Base-by-base conservation (phyloP, 2,797 vertebrate species). In the Myotis vivesi region DNA sequence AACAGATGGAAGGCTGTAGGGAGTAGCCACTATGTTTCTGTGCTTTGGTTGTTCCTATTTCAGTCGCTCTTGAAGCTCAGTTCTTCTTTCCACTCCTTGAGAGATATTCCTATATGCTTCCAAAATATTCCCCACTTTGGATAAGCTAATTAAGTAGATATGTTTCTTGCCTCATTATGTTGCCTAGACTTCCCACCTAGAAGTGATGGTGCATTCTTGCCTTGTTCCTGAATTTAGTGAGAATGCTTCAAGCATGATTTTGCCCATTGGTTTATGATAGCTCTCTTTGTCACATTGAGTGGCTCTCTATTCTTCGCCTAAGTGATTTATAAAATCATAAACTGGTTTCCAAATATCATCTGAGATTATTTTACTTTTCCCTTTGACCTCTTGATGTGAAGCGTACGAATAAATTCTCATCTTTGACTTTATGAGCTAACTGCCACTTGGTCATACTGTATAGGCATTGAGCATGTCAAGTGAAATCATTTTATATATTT, bases 261-360 rank as follows among this genome's bases (percentile, higher is more conserved):
- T 77, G 41, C 6, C 11, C 7, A 17, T 55, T 53, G 55, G 30
- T 69, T 55, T 68, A 44, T 85, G 36, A 36, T n/a, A 55, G 4
- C 2, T 93, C 0, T 91, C 17, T 81, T 87, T 91, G 15, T 72
- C 77, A 51, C 25, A 53, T 55, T 49, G 87, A 15, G 38, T 36
- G 53, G 10, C 57, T 53, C 17, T 92, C 11, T 77, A 6, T 79
- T 68, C 62, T 94, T 95, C 92, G 33, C 53, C 59, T 86, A 59
- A 49, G 33, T 82, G 22, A 33, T 55, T 91, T 93, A 53, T 79
- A 82, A 94, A 89, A 91, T 75, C 41, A 62, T 41, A 55, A 92
- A 57, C 13, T 22, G 8, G 30, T 87, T 23, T 46, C 20, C 53
- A 92, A 25, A 66, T 86, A 62, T 66, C 81, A 68, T 36, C 55